These are phyloP conservation scores for Phragmatobia fuliginosa DNA, from an alignment of 2,888 invertebrate genomes.

Conservation along the genomic window DNA sequence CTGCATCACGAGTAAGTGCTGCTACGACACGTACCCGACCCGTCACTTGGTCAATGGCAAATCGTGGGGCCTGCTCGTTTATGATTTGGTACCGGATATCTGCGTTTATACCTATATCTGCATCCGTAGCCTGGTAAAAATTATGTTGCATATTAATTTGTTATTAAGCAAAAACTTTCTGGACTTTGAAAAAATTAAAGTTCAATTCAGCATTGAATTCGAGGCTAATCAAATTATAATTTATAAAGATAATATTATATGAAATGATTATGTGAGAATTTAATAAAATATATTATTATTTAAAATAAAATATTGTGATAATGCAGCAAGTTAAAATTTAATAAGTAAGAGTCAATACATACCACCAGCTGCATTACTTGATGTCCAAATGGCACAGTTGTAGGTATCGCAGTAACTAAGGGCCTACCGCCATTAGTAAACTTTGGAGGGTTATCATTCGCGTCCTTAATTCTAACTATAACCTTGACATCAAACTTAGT, in stretches of 20 bases:
- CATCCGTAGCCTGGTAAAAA: constrained; percentile 88
- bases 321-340: neutral
- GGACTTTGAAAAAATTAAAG: neutral
- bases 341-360: constrained; percentile 33
- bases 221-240: neutral
- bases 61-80: constrained; percentile 91
- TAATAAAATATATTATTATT: too few species aligned
- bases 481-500: constrained; percentile 93
- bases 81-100: constrained; percentile 94
- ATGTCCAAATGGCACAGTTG: constrained; percentile 93
- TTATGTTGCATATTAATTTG: constrained; percentile 12
- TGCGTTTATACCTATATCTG: constrained; percentile 91
- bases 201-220: neutral
- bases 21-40: constrained; percentile 92
- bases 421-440: constrained; percentile 92
- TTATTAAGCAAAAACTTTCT: neutral
- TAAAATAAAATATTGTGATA: too few species aligned
- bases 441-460: constrained; percentile 93
- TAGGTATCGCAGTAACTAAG: constrained; percentile 93
- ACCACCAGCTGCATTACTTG: constrained; percentile 92
- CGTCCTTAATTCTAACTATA: constrained; percentile 91
- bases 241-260: too few species aligned
- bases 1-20: constrained; percentile 89
- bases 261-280: too few species aligned
- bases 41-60: constrained; percentile 91